Evolutionary conservation across 2,888 invertebrate genomes (phyloP), one percentile per base, ranked within the genome.

Genomic region (Brachynemurus nebulosus): DNA sequence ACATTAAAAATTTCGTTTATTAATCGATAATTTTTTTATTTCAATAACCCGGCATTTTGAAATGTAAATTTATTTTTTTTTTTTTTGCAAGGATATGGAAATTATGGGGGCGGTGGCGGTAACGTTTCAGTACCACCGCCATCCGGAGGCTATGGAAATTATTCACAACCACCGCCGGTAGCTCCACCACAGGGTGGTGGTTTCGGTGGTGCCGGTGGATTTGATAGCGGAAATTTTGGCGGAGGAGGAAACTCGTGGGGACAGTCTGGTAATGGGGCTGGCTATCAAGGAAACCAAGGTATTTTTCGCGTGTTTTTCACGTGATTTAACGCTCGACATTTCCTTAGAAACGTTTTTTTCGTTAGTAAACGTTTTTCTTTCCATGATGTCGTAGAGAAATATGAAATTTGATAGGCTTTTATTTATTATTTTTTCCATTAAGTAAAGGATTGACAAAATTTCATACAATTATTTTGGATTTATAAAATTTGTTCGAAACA

Each of bases 391-490:
- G 53, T 40, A 62, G 40, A 63, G 51, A 49, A 52, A 48, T 41
- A 50, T 49, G 52, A 51, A 53, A 57, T 57, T 55, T 58, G 63
- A 63, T 64, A 63, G 64, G 60, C 63, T 60, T 57, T 59, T 54
- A 50, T n/a, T n/a, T n/a, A n/a, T n/a, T n/a, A n/a, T n/a, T n/a
- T n/a, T n/a, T n/a, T n/a, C n/a, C n/a, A n/a, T n/a, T n/a, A n/a
- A n/a, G n/a, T n/a, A n/a, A n/a, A n/a, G n/a, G n/a, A n/a, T n/a
- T n/a, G n/a, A n/a, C n/a, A n/a, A n/a, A n/a, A n/a, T n/a, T n/a
- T n/a, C n/a, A n/a, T n/a, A n/a, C n/a, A n/a, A n/a, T n/a, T n/a
- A n/a, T n/a, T n/a, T n/a, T n/a, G n/a, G n/a, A n/a, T n/a, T n/a
- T n/a, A n/a, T n/a, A n/a, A n/a, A n/a, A n/a, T n/a, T n/a, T n/a